Percentiles rank a stretch among this genome's conserved stretches.
Evolutionary conservation across 1,140 invertebrate species (phyloP).

Genomic region (Epicauta chinensis): DNA sequence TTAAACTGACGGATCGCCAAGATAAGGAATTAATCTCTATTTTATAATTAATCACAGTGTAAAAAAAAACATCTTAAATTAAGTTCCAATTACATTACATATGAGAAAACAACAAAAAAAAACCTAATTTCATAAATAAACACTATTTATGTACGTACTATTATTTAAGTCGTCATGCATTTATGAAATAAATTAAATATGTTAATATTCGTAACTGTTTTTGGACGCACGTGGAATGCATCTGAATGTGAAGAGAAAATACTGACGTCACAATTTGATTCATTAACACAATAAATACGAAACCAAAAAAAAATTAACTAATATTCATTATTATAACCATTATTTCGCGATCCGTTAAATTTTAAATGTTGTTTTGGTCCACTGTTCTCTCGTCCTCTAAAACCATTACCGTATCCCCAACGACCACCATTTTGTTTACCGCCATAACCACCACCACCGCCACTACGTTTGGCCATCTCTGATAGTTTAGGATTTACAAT

Average conservation of each 20-base stretch:
- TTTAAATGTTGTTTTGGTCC: conserved; percentile 25
- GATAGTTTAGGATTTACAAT: conserved; percentile 55
- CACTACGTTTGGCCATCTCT: conserved; percentile 45
- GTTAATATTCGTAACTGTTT: too few species aligned
- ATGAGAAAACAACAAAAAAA: too few species aligned
- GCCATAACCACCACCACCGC: conserved; percentile 21
- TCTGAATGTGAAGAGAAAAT: conserved; percentile 10
- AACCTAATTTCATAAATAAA: too few species aligned
- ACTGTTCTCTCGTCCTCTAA: conserved; percentile 29
- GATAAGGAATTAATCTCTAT: too few species aligned
- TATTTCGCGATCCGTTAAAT: conserved; percentile 23
- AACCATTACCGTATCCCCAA: conserved; percentile 15
- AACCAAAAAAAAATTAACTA: background rate
- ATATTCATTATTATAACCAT: conserved; percentile 26
- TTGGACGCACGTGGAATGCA: conserved; percentile 13
- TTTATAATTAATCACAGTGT: too few species aligned
- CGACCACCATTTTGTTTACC: conserved; percentile 15
- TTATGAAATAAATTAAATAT: too few species aligned
- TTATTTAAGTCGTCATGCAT: too few species aligned
- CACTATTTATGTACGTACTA: too few species aligned
- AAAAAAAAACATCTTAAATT: too few species aligned
- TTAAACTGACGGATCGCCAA: conserved; percentile 7
- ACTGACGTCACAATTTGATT: conserved; percentile 6
- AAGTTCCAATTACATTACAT: too few species aligned
- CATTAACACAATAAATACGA: conserved; percentile 3